Evolutionary conservation across 2,888 invertebrate genomes (phyloP).

Genomic region (Hydropsyche betteni): DNA sequence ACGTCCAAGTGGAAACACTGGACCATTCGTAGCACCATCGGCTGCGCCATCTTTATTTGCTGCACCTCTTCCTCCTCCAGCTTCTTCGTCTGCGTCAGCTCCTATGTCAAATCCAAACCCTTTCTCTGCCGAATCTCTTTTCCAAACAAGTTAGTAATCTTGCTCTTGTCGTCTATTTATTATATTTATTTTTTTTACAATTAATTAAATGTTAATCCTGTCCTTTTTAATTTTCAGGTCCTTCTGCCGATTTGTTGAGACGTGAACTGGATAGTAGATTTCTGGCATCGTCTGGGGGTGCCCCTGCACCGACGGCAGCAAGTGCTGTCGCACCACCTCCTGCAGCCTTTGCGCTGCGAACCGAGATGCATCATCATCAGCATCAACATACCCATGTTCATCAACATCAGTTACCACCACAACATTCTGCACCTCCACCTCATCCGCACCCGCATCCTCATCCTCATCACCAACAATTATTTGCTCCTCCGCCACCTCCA

Average conservation of each 20-base stretch:
- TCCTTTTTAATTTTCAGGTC: slow-evolving; percentile 57
- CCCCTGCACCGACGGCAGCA: slow-evolving; percentile 59
- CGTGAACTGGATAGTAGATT: slow-evolving; percentile 91
- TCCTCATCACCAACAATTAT: slow-evolving; percentile 39
- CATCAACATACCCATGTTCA: slow-evolving; percentile 93
- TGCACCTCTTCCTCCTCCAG: slow-evolving; percentile 68
- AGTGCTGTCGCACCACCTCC: slow-evolving; percentile 58
- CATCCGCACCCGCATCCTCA: slow-evolving; percentile 56
- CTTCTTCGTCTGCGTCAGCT: slow-evolving; percentile 61
- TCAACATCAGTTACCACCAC: slow-evolving; percentile 79
- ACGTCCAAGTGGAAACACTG: slow-evolving; percentile 60
- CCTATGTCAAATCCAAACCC: slow-evolving; percentile 75
- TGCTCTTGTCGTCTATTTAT: not conserved
- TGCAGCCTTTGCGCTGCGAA: slow-evolving; percentile 73
- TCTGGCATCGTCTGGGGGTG: slow-evolving; percentile 81
- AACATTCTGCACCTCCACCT: slow-evolving; percentile 68
- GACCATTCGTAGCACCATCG: slow-evolving; percentile 63
- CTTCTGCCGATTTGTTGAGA: slow-evolving; percentile 81
- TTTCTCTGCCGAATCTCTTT: slow-evolving; percentile 87
- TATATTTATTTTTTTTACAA: not conserved
- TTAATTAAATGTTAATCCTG: not conserved
- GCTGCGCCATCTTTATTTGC: slow-evolving; percentile 75
- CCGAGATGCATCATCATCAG: slow-evolving; percentile 93
- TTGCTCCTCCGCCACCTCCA: slow-evolving; percentile 52
- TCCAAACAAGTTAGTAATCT: slow-evolving; percentile 79